These are phyloP conservation scores for Cryptophagus acutangulus DNA, from an alignment of 2,888 invertebrate genomes.

Conservation along the genomic window DNA sequence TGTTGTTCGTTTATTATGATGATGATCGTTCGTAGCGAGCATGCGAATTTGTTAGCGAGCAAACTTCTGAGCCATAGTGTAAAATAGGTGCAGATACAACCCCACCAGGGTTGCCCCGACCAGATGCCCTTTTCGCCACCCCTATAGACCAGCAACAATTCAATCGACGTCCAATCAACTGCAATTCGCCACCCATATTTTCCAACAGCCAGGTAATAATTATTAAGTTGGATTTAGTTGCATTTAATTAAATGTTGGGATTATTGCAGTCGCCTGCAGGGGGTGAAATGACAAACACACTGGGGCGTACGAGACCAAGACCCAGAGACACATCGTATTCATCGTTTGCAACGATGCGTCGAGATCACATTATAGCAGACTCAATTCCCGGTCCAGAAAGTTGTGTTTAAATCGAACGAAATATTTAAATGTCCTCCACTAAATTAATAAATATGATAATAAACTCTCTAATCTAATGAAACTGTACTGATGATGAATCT, in stretches of 20 bases:
- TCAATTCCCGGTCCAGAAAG: slow-evolving; percentile 84
- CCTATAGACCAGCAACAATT: slow-evolving; percentile 27
- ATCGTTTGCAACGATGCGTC: slow-evolving; percentile 57
- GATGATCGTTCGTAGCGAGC: no score
- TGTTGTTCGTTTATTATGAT: no score
- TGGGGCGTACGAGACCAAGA: slow-evolving; percentile 41
- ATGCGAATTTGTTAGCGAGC: no score
- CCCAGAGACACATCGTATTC: slow-evolving; percentile 49
- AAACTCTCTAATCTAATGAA: no score
- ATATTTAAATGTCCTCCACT: no score
- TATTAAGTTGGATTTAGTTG: no score
- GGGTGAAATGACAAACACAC: slow-evolving; percentile 28
- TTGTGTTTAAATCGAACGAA: slow-evolving; percentile 77
- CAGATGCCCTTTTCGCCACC: slow-evolving; percentile 43
- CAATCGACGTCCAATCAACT: slow-evolving; percentile 31
- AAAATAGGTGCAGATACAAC: slow-evolving; percentile 43
- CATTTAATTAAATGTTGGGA: no score
- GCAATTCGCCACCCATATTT: slow-evolving; percentile 30
- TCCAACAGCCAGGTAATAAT: slow-evolving; percentile 28
- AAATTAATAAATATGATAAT: no score
- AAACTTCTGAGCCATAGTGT: no score
- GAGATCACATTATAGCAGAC: slow-evolving; percentile 77
- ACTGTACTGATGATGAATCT: no score
- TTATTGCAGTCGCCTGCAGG: slow-evolving; percentile 28
- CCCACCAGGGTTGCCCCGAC: slow-evolving; percentile 41